Evolutionary conservation across 2,113 vertebrate genomes (phyloP).

Genomic region (Engraulis encrasicolus): DNA sequence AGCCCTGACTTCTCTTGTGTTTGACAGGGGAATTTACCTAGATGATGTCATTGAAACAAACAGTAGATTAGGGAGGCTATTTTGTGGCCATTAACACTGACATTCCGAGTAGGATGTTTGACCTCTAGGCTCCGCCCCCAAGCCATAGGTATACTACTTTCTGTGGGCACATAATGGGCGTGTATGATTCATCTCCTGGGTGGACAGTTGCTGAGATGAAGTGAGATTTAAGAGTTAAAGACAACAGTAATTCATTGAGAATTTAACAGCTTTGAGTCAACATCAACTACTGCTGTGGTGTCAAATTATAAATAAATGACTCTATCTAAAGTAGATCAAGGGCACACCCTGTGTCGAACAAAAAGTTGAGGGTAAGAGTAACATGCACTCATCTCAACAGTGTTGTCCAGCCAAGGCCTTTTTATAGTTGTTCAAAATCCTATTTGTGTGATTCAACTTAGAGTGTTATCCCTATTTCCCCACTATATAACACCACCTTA

Average conservation of each 20-base stretch:
- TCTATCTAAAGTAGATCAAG: not conserved
- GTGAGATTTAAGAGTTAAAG: not conserved
- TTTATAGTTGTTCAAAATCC: not conserved
- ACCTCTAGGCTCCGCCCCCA: not conserved
- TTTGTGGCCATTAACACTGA: not conserved
- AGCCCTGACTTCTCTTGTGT: constrained; percentile 7
- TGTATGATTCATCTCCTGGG: not conserved
- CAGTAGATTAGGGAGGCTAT: not conserved
- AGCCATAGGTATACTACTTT: not conserved
- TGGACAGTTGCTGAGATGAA: not conserved
- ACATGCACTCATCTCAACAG: too few relatives aligned
- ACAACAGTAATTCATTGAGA: not conserved
- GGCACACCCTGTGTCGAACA: not conserved
- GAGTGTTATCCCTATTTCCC: not conserved
- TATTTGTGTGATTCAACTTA: not conserved
- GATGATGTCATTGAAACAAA: not conserved
- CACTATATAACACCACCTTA: not conserved
- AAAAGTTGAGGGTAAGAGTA: not conserved
- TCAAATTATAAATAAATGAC: constrained; percentile 3
- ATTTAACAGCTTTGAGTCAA: not conserved
- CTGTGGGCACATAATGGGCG: not conserved
- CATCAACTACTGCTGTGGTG: not conserved
- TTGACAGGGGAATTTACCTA: not conserved
- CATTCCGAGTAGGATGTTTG: not conserved
- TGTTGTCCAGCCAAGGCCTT: not conserved